phyloP scores from a whole-genome alignment of 35 echinoderm and acorn worm species.

The Nesometra sesokonis region DNA sequence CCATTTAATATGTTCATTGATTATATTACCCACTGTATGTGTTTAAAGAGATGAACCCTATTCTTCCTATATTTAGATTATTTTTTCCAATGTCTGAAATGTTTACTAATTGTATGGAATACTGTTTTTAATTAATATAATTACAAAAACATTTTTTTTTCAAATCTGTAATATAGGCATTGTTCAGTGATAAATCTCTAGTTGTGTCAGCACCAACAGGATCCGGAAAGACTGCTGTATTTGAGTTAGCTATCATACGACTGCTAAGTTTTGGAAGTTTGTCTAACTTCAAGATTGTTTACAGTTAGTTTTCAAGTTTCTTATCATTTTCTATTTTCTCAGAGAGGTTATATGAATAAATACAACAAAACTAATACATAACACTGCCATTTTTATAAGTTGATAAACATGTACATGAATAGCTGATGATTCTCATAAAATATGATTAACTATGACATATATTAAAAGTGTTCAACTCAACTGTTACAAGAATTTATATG shows the following conservation, averaged over 20 bases:
- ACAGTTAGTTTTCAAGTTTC: conserved; percentile 14
- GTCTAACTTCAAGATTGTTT: conserved; percentile 20
- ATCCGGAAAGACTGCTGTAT: conserved; percentile 55
- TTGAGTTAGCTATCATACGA: conserved; percentile 61
- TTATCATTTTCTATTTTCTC: too few species aligned
- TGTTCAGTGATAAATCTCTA: conserved; percentile 57
- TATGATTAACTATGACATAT: too few species aligned
- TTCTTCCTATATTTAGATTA: neutral
- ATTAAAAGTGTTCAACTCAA: too few species aligned
- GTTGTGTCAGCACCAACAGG: conserved; percentile 72
- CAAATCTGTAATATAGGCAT: conserved; percentile 20
- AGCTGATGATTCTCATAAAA: too few species aligned
- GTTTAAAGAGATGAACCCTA: too few species aligned
- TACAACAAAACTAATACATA: too few species aligned
- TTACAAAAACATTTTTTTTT: neutral
- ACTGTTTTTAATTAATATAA: neutral
- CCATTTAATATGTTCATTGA: too few species aligned
- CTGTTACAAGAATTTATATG: too few species aligned
- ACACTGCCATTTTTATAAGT: too few species aligned
- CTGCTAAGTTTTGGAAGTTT: conserved; percentile 14
- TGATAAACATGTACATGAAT: too few species aligned
- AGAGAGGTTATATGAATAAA: too few species aligned
- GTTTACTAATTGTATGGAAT: neutral
- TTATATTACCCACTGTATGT: too few species aligned
- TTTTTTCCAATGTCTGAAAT: neutral